phyloP scores from a whole-genome alignment of 2,888 invertebrate genomes.

The Adelphocoris suturalis region DNA sequence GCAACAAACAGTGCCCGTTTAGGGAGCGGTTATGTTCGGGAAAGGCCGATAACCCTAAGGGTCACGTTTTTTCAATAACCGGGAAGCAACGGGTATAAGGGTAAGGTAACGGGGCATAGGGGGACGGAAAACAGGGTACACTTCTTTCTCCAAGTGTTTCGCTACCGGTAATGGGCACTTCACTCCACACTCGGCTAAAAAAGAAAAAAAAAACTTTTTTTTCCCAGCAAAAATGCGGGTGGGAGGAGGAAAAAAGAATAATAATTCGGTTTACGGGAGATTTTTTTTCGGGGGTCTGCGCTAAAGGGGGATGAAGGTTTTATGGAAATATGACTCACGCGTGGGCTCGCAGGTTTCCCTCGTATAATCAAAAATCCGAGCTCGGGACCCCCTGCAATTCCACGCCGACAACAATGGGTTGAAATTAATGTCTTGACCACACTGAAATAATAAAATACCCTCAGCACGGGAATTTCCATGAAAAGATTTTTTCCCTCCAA shows the following conservation, averaged over 20 bases:
- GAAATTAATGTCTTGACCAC: slow-evolving; percentile 24
- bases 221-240: not conserved
- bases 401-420: slow-evolving; percentile 23
- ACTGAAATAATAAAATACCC: slow-evolving; percentile 29
- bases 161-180: slow-evolving; percentile 57
- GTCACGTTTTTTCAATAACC: slow-evolving; percentile 62
- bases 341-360: not conserved
- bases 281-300: not conserved
- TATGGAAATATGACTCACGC: slow-evolving; percentile 55
- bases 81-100: slow-evolving; percentile 25
- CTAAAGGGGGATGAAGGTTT: slow-evolving; percentile 24
- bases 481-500: not conserved
- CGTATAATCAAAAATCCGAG: slow-evolving; percentile 44
- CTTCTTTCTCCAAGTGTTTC: slow-evolving; percentile 49
- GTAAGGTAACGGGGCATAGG: slow-evolving; percentile 11
- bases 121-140: slow-evolving; percentile 17
- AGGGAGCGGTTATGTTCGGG: slow-evolving; percentile 47
- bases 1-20: not conserved
- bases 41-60: slow-evolving; percentile 60
- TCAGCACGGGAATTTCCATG: slow-evolving; percentile 3
- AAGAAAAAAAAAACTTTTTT: not conserved
- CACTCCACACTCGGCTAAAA: slow-evolving; percentile 14
- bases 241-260: slow-evolving; percentile 19
- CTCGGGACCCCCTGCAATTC: not conserved
- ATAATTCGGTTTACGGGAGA: slow-evolving; percentile 42